These are phyloP conservation scores for human (Homo sapiens) DNA, from an alignment of 2,113 vertebrate genomes.

Conservation along the genomic window GRCh38 chr7:132433501-132434000, in stretches of 20 bases:
- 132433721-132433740: not conserved
- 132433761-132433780: fast-evolving
- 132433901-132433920: not conserved
- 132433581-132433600: not conserved
- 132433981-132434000: not conserved
- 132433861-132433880: not conserved
- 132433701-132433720: not conserved
- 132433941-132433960: not conserved
- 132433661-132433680: not conserved
- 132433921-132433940: not conserved
- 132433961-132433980: not conserved
- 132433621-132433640: not conserved
- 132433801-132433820: not conserved
- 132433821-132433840: not conserved
- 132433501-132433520: not conserved
- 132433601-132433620: not conserved
- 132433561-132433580: not conserved
- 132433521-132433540: not conserved
- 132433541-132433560: not conserved
- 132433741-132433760: not conserved
- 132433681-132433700: not conserved
- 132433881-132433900: not conserved
- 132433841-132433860: not conserved
- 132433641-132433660: not conserved
- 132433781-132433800: not conserved